Evolutionary conservation across 2,113 vertebrate genomes (phyloP).

Genomic region (Aspiorhynchus laticeps): DNA sequence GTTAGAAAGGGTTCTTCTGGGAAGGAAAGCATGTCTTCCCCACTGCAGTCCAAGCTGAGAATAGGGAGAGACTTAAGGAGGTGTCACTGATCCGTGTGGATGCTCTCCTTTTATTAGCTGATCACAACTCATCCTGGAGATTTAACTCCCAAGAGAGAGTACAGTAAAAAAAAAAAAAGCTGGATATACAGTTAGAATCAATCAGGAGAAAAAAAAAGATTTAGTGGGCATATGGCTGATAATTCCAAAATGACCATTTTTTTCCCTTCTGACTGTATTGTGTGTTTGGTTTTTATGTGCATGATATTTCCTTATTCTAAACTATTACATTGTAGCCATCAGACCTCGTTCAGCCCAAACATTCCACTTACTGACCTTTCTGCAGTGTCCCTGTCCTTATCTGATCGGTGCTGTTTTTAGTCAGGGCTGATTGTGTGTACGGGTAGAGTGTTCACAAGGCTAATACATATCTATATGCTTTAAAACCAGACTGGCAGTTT

Average conservation of each 20-base stretch:
- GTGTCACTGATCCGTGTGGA: conserved; percentile 6
- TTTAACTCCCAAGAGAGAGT: conserved; percentile 14
- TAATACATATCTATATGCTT: conserved; percentile 13
- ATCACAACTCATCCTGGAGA: conserved; percentile 15
- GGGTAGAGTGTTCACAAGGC: conserved; percentile 20
- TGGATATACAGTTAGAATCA: not conserved
- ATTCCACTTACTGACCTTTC: conserved; percentile 20
- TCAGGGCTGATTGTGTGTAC: not conserved
- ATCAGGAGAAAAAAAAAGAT: too few relatives aligned
- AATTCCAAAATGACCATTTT: not conserved
- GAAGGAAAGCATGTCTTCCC: not conserved
- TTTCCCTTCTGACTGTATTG: not conserved
- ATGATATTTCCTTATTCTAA: not conserved
- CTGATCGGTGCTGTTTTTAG: conserved; percentile 35
- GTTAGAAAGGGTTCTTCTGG: conserved; percentile 9
- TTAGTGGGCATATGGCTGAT: not conserved
- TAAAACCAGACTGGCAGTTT: conserved; percentile 3
- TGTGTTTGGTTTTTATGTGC: not conserved
- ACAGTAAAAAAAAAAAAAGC: not conserved
- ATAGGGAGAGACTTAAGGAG: not conserved
- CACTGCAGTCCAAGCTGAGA: not conserved
- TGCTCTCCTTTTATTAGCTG: conserved; percentile 25
- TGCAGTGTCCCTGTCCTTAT: conserved; percentile 14
- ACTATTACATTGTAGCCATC: not conserved
- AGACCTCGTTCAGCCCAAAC: not conserved